Evolutionary conservation across 2,113 vertebrate genomes (phyloP).

Genomic region (Syrmaticus mikado): DNA sequence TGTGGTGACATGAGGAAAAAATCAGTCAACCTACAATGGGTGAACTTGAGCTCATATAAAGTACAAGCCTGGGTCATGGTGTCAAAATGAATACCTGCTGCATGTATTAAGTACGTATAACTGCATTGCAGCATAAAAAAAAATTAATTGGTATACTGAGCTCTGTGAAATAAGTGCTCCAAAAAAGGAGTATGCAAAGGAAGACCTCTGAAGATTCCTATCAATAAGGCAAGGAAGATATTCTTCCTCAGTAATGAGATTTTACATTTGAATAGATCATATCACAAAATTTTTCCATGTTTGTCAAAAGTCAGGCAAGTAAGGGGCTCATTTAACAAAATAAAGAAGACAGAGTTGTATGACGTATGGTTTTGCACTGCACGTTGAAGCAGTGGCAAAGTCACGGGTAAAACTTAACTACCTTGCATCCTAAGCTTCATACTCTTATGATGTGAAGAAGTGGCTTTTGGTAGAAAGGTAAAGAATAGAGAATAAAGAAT

Average conservation of each 20-base stretch:
- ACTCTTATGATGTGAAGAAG: background rate
- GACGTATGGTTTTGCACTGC: accelerated
- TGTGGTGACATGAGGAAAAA: background rate
- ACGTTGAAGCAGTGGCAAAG: background rate
- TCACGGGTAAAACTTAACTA: background rate
- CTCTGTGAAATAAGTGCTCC: background rate
- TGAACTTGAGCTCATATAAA: background rate
- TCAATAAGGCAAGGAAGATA: background rate
- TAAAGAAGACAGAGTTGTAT: background rate
- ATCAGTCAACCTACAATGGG: background rate
- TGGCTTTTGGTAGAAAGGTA: background rate
- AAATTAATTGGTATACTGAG: background rate
- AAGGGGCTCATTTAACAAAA: background rate
- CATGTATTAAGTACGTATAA: background rate
- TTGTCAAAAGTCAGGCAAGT: background rate
- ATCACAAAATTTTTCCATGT: background rate
- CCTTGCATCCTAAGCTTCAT: background rate
- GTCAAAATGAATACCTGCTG: background rate
- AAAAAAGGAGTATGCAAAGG: background rate
- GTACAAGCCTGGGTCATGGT: background rate
- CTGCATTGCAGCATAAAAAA: background rate
- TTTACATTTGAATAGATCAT: background rate
- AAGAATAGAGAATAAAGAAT: background rate
- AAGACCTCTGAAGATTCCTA: background rate
- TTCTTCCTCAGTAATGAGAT: background rate